phyloP scores from a whole-genome alignment of 2,797 vertebrate genomes.

The Jordanella pulchra region DNA sequence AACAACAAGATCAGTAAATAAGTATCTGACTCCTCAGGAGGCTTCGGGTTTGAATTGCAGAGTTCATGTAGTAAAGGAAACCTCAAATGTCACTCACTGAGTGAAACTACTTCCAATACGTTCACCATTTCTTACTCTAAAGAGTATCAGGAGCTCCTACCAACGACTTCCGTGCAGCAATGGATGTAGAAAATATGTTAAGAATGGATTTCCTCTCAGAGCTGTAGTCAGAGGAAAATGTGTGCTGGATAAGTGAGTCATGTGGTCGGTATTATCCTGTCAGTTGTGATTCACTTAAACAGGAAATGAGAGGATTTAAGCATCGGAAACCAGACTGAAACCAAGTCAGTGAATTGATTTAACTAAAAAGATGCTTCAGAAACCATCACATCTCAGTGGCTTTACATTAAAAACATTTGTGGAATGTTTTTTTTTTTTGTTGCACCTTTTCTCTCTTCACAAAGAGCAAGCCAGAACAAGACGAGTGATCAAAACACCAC shows the following conservation, averaged over 20 bases:
- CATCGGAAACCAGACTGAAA: slow-evolving; percentile 25
- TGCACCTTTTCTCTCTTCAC: slow-evolving; percentile 25
- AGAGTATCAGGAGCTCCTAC: not conserved
- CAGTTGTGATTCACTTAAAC: slow-evolving; percentile 52
- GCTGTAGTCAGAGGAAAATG: slow-evolving; percentile 28
- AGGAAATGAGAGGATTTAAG: slow-evolving; percentile 61
- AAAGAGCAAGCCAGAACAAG: slow-evolving; percentile 74
- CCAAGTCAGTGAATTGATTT: slow-evolving; percentile 10
- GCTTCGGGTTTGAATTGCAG: not conserved
- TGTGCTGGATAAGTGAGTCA: slow-evolving; percentile 52
- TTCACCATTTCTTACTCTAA: not conserved
- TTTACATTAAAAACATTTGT: slow-evolving; percentile 40
- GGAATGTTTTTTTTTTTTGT: slow-evolving; percentile 59
- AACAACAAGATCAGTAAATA: not conserved
- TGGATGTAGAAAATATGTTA: slow-evolving; percentile 30
- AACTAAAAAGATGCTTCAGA: slow-evolving; percentile 37
- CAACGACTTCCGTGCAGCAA: slow-evolving; percentile 2
- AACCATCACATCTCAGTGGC: slow-evolving; percentile 24
- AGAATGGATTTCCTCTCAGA: slow-evolving; percentile 30
- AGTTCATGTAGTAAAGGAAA: not conserved
- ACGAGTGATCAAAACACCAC: slow-evolving; percentile 55
- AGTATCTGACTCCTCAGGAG: not conserved
- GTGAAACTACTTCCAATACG: not conserved
- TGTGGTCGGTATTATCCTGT: slow-evolving; percentile 60
- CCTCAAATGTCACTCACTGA: not conserved